phyloP scores from a whole-genome alignment of 2,113 vertebrate species.

The Alouatta palliata region DNA sequence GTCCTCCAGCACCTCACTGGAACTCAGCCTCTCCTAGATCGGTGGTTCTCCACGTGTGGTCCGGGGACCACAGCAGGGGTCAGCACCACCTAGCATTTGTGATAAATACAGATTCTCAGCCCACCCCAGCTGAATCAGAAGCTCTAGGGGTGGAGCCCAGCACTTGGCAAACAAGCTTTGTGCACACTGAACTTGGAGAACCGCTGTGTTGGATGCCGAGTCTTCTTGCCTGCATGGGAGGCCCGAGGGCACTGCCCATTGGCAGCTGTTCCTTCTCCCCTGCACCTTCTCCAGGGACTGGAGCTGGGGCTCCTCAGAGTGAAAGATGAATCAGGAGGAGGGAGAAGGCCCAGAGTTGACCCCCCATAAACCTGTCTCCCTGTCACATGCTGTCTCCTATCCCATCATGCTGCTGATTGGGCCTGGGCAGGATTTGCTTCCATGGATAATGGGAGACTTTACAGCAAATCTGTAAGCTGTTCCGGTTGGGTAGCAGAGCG shows the following conservation, averaged over 20 bases:
- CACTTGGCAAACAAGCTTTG: neutral
- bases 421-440: neutral
- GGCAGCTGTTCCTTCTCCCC: neutral
- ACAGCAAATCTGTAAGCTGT: conserved; percentile 33
- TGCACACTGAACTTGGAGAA: neutral
- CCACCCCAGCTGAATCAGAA: neutral
- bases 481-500: conserved; percentile 12
- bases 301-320: neutral
- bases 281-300: neutral
- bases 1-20: neutral
- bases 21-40: neutral
- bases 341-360: neutral
- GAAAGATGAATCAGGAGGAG: neutral
- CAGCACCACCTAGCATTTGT: too few relatives aligned
- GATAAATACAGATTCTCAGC: neutral
- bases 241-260: neutral
- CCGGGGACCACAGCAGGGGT: accelerated
- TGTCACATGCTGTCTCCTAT: neutral
- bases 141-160: neutral
- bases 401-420: neutral
- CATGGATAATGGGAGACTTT: conserved; percentile 1
- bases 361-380: neutral
- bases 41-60: neutral
- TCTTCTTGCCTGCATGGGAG: neutral
- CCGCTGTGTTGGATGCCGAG: neutral